Conservation (phyloP, 23 tunicate species). For the Clavelina lepadiformis region DNA sequence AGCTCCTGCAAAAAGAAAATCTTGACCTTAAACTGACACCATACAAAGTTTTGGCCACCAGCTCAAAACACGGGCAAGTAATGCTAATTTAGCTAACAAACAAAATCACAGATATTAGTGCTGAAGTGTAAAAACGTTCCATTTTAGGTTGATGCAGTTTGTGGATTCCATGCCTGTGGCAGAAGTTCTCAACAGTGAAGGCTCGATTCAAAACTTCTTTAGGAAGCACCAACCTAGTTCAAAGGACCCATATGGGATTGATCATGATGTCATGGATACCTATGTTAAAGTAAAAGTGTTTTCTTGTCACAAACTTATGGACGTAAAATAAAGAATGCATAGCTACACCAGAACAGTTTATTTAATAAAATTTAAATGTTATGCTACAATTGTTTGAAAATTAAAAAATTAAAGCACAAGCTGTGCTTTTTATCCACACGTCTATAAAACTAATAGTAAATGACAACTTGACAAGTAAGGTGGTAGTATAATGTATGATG, state of each 20-base stretch:
- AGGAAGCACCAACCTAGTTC: slow-evolving; percentile 63
- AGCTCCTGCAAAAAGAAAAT: slow-evolving; percentile 86
- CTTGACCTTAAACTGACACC: slow-evolving; percentile 92
- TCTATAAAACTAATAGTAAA: too few relatives aligned
- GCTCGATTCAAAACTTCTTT: slow-evolving; percentile 82
- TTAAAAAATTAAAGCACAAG: too few relatives aligned
- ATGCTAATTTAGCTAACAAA: background rate
- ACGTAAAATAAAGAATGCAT: too few relatives aligned
- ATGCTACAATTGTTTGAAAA: too few relatives aligned
- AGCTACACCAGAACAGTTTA: too few relatives aligned
- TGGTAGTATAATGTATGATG: too few relatives aligned
- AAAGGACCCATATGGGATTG: slow-evolving; percentile 66
- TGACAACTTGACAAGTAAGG: too few relatives aligned
- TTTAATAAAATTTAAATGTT: too few relatives aligned
- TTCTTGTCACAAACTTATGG: too few relatives aligned
- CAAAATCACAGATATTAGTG: background rate
- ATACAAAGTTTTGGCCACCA: slow-evolving; percentile 90
- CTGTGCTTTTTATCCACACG: too few relatives aligned
- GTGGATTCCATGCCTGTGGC: slow-evolving; percentile 77
- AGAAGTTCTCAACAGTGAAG: slow-evolving; percentile 63
- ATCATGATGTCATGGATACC: slow-evolving; percentile 76
- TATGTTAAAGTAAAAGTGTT: slow-evolving; percentile 56
- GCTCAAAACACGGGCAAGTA: slow-evolving; percentile 77
- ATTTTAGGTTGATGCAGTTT: slow-evolving; percentile 60
- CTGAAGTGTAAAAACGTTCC: background rate